Evolutionary conservation across 1,140 invertebrate genomes (phyloP), one percentile per base, ranked within the genome.

Genomic region (Nasonia vitripennis): DNA sequence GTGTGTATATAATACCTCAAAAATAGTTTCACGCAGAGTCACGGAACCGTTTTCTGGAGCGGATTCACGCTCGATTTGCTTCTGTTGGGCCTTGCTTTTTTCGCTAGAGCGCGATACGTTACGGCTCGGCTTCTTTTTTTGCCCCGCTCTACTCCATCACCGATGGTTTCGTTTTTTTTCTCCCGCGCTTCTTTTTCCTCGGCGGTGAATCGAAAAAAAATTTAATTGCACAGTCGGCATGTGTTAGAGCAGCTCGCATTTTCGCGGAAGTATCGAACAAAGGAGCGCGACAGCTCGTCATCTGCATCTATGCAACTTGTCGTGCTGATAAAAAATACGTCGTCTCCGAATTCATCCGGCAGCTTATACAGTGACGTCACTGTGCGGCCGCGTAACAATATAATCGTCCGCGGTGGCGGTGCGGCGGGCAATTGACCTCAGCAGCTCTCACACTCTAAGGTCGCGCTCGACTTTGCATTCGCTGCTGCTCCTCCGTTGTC

Each of bases 401-500:
- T 51, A 51, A 17, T 12, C 48, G 12, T 17, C 12, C 48, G 48
- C 41, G 10, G 12, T 48, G 12, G 2, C 48, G n/a, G 88, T 87
- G 88, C 88, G 87, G 90, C 86, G 87, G 86, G 86, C 90, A 91
- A 91, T 91, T 91, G 90, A 91, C 89, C 90, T 82, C 80, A 73
- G 81, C 82, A 62, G 27, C 79, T 81, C 78, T 86, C 84, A 87
- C 86, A 88, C 87, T 89, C 87, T 84, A 86, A 85, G 88, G 86
- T 87, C 88, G 87, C 34, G 87, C 86, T 87, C 74, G 82, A 87
- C 75, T 90, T 91, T 91, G 41, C 51, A 90, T 90, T 90, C 89
- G 85, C 88, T 88, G 88, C 3, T 17, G 55, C 34, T 37, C 0
- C 34, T 37, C 34, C 34, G 34, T 34, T 34, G 34, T 34, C 55